Conservation (phyloP, 2,113 vertebrate genomes). For the Chloroceryle aenea region DNA sequence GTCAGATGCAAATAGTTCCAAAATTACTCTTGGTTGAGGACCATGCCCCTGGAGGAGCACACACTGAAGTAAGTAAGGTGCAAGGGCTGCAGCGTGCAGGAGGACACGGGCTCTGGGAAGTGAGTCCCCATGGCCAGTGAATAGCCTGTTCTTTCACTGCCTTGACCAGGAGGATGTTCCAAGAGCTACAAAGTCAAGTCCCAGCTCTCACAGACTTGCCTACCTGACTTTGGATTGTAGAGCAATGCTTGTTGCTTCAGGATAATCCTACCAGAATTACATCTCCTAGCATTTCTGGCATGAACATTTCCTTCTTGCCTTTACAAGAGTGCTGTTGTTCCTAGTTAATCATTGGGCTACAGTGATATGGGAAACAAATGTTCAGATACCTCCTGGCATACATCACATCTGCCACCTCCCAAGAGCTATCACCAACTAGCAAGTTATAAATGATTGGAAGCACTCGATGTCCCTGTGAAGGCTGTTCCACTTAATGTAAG, state of each 20-base stretch:
- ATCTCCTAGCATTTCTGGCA: not conserved
- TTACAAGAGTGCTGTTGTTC: not conserved
- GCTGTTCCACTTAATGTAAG: not conserved
- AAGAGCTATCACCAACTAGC: not conserved
- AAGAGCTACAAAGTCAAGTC: not conserved
- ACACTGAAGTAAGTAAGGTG: not conserved
- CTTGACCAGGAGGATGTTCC: not conserved
- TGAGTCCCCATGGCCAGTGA: not conserved
- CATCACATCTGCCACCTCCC: not conserved
- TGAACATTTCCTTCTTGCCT: not conserved
- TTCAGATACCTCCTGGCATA: not conserved
- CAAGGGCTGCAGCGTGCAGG: accelerated
- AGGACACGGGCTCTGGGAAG: not conserved
- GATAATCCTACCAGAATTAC: not conserved
- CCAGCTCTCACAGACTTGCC: not conserved
- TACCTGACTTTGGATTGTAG: not conserved
- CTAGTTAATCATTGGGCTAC: not conserved
- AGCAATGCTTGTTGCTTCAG: not conserved
- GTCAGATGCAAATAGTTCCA: not conserved
- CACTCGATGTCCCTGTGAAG: not conserved
- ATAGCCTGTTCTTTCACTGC: not conserved
- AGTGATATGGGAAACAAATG: not conserved
- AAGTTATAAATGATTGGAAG: not conserved
- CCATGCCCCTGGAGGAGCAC: not conserved
- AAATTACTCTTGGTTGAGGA: not conserved